Evolutionary conservation across 2,888 invertebrate genomes (phyloP), one percentile per base, ranked within the genome.

Genomic region (Onchidella celtica): DNA sequence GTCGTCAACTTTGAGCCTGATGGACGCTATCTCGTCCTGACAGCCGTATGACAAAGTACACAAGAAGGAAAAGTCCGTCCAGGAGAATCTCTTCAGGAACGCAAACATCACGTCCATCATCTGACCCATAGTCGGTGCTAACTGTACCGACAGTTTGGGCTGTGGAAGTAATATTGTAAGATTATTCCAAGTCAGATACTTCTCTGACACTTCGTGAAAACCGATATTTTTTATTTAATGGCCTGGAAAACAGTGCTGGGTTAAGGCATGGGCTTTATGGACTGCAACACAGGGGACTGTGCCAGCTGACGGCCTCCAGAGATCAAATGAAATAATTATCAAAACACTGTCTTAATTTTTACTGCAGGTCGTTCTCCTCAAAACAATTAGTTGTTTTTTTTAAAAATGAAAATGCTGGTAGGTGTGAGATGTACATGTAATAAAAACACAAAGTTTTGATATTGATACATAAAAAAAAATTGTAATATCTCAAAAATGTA

Each of bases 61-160:
- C 84, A 98, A 97, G 87, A 98, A 97, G 88, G 97, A 97, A 94
- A 98, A 98, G 93, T 97, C 97, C 92, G 97, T 97, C 98, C 98
- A 98, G 94, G 97, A 97, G 95, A 98, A 99, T 87, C 98, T 95
- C 94, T 97, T 97, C 91, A 99, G 94, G 91, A 99, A 97, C 92
- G 97, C 97, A 89, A 99, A 94, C 97, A 99, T 98, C 79, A 98
- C 99, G 74, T 97, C 96, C 59, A 98, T 97, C 94, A 98, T 98
- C 93, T 99, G 99, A 93, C 98, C 97, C 89, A 99, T 95, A 81
- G 98, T 97, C 84, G 99, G 99, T 79, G 99, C 98, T 93, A 99
- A 94, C 94, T 99, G 98, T 86, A 98, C 95, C 89, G 98, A 94
- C 85, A 97, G 97, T 4, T 88, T 86, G 61, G 88, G 86, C 93